Conservation (phyloP, 2,888 invertebrate genomes). For the Cordilura impudica region DNA sequence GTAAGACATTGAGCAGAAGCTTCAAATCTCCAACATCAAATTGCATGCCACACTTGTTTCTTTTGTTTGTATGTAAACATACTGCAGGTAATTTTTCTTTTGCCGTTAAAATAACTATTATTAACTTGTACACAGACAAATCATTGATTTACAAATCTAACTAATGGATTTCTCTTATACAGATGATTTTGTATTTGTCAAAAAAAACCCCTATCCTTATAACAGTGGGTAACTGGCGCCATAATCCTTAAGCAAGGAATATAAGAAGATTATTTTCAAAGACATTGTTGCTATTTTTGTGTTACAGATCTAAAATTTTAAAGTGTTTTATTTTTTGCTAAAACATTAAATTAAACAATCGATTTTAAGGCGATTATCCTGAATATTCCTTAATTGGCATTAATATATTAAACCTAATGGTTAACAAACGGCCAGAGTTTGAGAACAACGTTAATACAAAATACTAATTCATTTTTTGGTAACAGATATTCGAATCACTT, state of each 20-base stretch:
- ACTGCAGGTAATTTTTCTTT: conserved; percentile 32
- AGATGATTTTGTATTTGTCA: neutral
- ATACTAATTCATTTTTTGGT: too few species aligned
- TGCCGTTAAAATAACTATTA: conserved; percentile 23
- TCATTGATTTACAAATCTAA: neutral
- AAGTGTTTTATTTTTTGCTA: neutral
- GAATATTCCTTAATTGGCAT: too few species aligned
- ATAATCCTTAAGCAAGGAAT: neutral
- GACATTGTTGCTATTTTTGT: neutral
- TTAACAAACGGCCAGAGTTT: too few species aligned
- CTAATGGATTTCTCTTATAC: neutral
- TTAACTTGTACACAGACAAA: neutral
- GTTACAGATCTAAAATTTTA: neutral
- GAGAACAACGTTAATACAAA: too few species aligned
- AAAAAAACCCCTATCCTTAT: conserved; percentile 16
- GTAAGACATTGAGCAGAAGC: conserved; percentile 24
- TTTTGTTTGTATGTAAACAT: neutral
- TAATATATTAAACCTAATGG: too few species aligned
- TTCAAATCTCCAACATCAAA: neutral
- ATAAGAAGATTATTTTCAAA: neutral
- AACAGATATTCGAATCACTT: too few species aligned
- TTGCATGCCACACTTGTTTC: neutral
- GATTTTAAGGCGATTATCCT: neutral
- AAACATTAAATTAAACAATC: neutral
- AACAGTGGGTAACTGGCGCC: conserved; percentile 39